phyloP scores from a whole-genome alignment of 2,888 invertebrate species.

The Perizoma flavofasciatum region DNA sequence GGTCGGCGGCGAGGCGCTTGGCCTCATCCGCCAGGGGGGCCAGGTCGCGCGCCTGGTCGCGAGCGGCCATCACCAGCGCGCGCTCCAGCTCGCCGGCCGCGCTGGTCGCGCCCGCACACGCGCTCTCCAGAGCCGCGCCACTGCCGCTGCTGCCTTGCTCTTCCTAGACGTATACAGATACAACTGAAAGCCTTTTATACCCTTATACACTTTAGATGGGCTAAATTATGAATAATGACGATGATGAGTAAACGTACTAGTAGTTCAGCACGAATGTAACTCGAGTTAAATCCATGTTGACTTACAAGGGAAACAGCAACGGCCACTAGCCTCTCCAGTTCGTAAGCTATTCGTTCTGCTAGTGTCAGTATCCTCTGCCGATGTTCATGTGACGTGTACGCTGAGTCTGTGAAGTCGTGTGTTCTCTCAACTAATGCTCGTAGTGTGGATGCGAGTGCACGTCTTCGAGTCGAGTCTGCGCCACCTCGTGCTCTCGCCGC shows the following conservation, averaged over 20 bases:
- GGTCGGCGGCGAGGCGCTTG: slow-evolving; percentile 73
- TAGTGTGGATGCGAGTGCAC: slow-evolving; percentile 93
- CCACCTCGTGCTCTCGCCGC: slow-evolving; percentile 89
- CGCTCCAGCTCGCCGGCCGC: slow-evolving; percentile 93
- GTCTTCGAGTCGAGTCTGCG: slow-evolving; percentile 87
- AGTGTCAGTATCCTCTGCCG: slow-evolving; percentile 96
- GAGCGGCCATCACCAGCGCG: slow-evolving; percentile 87
- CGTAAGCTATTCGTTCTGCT: slow-evolving; percentile 95
- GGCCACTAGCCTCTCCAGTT: slow-evolving; percentile 95
- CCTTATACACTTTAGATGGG: no score
- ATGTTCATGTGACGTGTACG: slow-evolving; percentile 98
- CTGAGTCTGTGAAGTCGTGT: slow-evolving; percentile 99
- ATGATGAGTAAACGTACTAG: no score
- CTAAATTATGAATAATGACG: no score
- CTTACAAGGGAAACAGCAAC: slow-evolving; percentile 92
- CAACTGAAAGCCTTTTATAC: no score
- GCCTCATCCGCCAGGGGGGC: slow-evolving; percentile 76
- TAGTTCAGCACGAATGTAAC: no score
- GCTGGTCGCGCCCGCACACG: slow-evolving; percentile 88
- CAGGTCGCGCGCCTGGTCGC: slow-evolving; percentile 76
- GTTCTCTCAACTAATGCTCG: slow-evolving; percentile 97
- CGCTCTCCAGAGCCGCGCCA: slow-evolving; percentile 80
- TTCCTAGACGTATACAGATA: slow-evolving; percentile 51
- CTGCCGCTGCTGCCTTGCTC: slow-evolving; percentile 69
- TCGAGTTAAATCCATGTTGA: background rate